phyloP scores from a whole-genome alignment of 2,113 vertebrate genomes.

The Columba janthina region DNA sequence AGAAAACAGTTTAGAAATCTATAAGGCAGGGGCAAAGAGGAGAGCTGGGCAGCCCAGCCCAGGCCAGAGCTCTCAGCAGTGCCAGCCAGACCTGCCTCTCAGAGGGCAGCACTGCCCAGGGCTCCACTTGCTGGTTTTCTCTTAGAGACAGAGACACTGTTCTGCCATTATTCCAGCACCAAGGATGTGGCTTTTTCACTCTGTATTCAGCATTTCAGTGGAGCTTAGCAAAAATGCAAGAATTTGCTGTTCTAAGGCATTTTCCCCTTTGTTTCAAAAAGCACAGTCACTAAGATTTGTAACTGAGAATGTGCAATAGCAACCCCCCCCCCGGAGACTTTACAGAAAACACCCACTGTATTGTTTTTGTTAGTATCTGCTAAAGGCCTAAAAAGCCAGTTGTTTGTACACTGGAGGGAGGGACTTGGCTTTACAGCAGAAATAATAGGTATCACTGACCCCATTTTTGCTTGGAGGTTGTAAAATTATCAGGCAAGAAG shows the following conservation, averaged over 20 bases:
- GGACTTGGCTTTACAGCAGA: neutral
- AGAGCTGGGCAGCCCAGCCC: neutral
- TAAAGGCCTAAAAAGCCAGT: neutral
- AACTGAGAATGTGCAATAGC: neutral
- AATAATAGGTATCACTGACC: neutral
- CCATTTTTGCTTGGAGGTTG: neutral
- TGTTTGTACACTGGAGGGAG: neutral
- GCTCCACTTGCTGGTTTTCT: neutral
- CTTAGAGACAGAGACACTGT: neutral
- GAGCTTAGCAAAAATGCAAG: neutral
- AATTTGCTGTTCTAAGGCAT: slow-evolving; percentile 35
- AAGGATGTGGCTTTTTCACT: neutral
- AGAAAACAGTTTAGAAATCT: neutral
- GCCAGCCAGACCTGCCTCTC: neutral
- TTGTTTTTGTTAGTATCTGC: neutral
- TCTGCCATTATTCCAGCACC: neutral
- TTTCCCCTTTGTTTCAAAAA: slow-evolving; percentile 29
- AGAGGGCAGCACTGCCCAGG: neutral
- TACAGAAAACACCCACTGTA: neutral
- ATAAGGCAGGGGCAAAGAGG: neutral
- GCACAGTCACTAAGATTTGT: neutral
- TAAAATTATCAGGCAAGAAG: neutral
- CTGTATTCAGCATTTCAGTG: neutral
- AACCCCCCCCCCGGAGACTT: neutral
- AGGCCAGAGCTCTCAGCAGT: neutral